phyloP scores from a whole-genome alignment of 2,888 invertebrate species.

The Meghimatium bilineatum region DNA sequence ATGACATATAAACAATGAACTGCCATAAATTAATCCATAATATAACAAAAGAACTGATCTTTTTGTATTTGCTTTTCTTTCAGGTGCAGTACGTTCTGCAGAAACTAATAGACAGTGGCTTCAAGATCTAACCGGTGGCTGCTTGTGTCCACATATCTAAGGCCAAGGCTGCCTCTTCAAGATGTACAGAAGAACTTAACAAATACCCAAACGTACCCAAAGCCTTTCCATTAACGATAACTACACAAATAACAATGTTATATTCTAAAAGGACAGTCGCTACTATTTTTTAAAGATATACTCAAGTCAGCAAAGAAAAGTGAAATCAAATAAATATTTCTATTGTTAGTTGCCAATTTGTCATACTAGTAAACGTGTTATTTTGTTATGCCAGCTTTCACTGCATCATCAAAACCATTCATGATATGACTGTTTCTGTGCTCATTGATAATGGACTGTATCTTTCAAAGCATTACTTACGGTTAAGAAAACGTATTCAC shows the following conservation, averaged over 20 bases:
- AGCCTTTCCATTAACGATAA: neutral
- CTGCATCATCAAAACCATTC: neutral
- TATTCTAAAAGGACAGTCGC: slow-evolving; percentile 5
- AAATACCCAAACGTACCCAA: neutral
- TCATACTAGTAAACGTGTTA: neutral
- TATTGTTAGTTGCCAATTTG: neutral
- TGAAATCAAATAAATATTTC: neutral
- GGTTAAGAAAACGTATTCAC: neutral
- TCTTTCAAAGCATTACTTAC: neutral
- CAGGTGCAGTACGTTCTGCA: slow-evolving; percentile 41
- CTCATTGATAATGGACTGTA: neutral
- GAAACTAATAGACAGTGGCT: slow-evolving; percentile 33
- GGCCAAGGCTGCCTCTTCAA: neutral
- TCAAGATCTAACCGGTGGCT: slow-evolving; percentile 15
- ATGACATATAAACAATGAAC: no score
- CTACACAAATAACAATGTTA: neutral
- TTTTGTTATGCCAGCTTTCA: neutral
- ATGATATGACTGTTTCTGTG: neutral
- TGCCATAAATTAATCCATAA: no score
- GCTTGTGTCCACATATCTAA: neutral
- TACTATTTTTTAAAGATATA: slow-evolving; percentile 3
- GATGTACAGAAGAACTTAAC: neutral
- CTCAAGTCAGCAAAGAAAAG: neutral
- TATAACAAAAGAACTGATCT: no score
- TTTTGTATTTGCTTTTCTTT: neutral